Evolutionary conservation across 2,888 invertebrate genomes (phyloP).

Genomic region (Drosophila recens): DNA sequence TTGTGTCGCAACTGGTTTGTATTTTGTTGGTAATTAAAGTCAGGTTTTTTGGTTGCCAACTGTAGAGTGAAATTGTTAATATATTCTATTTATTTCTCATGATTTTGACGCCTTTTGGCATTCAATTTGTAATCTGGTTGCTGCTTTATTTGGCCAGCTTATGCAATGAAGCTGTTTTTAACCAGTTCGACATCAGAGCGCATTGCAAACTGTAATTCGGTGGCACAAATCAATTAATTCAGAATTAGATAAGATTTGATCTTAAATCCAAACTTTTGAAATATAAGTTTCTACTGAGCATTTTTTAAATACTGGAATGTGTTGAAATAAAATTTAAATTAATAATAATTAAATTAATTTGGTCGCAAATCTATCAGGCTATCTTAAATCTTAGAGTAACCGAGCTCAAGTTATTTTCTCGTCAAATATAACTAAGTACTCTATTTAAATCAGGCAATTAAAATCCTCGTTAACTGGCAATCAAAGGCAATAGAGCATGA

Average conservation of each 20-base stretch:
- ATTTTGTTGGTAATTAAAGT: conserved; percentile 36
- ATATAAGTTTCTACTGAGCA: no score
- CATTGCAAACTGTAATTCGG: conserved; percentile 1
- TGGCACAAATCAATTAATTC: conserved; percentile 2
- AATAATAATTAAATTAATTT: no score
- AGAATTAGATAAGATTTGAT: background rate
- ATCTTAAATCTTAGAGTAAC: no score
- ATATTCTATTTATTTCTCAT: conserved; percentile 35
- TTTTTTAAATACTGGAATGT: background rate
- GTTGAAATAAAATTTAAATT: background rate
- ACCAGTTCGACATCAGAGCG: conserved; percentile 10
- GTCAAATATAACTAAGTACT: no score
- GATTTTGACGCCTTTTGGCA: conserved; percentile 68
- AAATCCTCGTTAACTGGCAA: background rate
- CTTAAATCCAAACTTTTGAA: background rate
- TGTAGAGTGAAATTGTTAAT: conserved; percentile 39
- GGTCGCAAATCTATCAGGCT: no score
- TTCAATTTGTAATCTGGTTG: conserved; percentile 49
- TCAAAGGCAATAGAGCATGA: background rate
- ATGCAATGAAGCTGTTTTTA: background rate
- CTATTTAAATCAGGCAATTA: background rate
- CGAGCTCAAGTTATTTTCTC: no score
- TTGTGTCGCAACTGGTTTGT: conserved; percentile 41
- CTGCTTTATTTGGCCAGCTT: conserved; percentile 11
- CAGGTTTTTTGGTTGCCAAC: conserved; percentile 47